Evolutionary conservation across 2,113 vertebrate species (phyloP), one percentile per base, ranked within the genome.

Genomic region (Perca fluviatilis): DNA sequence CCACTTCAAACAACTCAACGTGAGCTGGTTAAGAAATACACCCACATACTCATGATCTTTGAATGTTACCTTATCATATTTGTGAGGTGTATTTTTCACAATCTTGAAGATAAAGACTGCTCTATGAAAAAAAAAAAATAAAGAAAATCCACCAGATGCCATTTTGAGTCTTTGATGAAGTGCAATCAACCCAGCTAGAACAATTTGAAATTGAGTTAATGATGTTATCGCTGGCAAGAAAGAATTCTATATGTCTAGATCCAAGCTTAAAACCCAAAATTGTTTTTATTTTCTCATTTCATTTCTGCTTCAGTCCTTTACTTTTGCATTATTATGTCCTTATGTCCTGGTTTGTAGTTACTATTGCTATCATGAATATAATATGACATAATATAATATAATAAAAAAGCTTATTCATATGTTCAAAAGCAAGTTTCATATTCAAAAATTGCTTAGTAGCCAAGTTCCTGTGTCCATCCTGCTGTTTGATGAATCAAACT

Each of bases 111-210:
- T n/a, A 23, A 65, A 12, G 19, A 14, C 15, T 49, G 30, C n/a
- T 33, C 12, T 21, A 25, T 13, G 27, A 69, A 40, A 57, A 61
- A 62, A 47, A 69, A 40, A 57, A 61, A 68, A 23, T 13, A 79
- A 69, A 68, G 19, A n/a, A n/a, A 50, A 25, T 62, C 23, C 46
- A n/a, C 3, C 16, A 56, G 19, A 43, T 58, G 10, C n/a, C 7
- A 33, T 58, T 49, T 53, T 60, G 50, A 77, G 50, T 71, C 8
- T 60, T 60, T 64, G 8, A 27, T 57, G 36, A 49, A 7, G 13
- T 4, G 49, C 27, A 53, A 9, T 19, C 40, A 2, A 2, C 5
- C 16, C 18, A 49, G 40, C 6, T 50, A 8, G 30, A 53, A 63
- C 5, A 43, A 6, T 43, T 11, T n/a, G 6, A 15, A 3, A 23